Evolutionary conservation across 2,113 vertebrate species (phyloP).

Genomic region (Cyanoderma ruficeps): DNA sequence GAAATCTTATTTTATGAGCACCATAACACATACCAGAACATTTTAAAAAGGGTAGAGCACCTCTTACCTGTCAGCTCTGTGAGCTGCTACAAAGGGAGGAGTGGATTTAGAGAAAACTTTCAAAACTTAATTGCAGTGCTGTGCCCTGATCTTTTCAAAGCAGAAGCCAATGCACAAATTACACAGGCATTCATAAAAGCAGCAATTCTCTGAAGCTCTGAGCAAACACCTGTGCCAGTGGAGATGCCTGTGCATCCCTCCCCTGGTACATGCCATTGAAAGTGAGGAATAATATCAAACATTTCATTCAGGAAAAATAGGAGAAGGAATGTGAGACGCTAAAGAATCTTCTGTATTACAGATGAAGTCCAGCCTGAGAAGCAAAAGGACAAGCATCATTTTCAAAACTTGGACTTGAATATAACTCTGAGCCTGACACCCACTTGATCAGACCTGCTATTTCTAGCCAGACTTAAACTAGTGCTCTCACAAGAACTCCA

Average conservation of each 20-base stretch:
- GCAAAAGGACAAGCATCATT: not conserved
- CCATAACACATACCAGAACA: not conserved
- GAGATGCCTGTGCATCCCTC: fast-evolving
- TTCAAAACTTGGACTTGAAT: not conserved
- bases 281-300: not conserved
- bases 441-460: not conserved
- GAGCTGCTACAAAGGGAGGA: not conserved
- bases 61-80: not conserved
- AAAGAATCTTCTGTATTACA: not conserved
- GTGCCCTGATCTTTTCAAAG: not conserved
- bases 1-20: not conserved
- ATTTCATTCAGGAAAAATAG: not conserved
- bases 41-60: not conserved
- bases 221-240: not conserved
- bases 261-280: not conserved
- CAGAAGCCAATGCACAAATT: not conserved
- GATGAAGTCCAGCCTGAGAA: not conserved
- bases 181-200: not conserved
- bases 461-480: not conserved
- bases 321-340: not conserved
- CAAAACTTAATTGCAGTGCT: not conserved
- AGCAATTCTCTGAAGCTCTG: not conserved
- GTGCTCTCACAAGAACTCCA: not conserved
- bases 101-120: not conserved
- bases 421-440: not conserved